Conservation (phyloP, 2,113 vertebrate genomes). For the Leuciscus idus region DNA sequence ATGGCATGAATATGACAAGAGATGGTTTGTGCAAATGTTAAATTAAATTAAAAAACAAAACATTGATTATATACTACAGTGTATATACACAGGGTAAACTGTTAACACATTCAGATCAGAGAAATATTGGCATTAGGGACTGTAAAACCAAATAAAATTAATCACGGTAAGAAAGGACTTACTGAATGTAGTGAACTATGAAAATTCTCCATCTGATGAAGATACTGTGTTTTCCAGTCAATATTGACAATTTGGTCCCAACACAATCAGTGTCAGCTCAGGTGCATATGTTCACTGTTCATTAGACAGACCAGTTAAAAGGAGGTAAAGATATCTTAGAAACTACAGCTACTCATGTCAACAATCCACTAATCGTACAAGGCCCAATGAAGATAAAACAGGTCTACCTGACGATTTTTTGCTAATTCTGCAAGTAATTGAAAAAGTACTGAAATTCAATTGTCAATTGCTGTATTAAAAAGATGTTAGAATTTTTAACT, state of each 20-base stretch:
- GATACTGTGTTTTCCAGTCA: slow-evolving; percentile 37
- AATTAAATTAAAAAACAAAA: slow-evolving; percentile 38
- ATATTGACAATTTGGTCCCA: slow-evolving; percentile 49
- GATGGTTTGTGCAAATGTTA: slow-evolving; percentile 34
- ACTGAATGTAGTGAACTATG: slow-evolving; percentile 25
- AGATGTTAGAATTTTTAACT: not conserved
- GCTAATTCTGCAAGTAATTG: not conserved
- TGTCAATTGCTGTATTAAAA: not conserved
- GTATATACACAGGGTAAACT: slow-evolving; percentile 43
- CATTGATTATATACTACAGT: slow-evolving; percentile 44
- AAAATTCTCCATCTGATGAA: slow-evolving; percentile 19
- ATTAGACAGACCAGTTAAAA: slow-evolving; percentile 20
- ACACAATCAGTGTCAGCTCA: slow-evolving; percentile 19
- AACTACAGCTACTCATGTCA: slow-evolving; percentile 7
- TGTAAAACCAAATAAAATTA: not conserved
- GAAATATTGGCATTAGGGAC: slow-evolving; percentile 18
- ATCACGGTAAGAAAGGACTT: not conserved
- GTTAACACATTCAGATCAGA: slow-evolving; percentile 26
- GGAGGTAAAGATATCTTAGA: not conserved
- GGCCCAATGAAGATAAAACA: slow-evolving; percentile 17
- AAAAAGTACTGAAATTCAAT: slow-evolving; percentile 25
- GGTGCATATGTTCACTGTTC: slow-evolving; percentile 15
- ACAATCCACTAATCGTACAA: slow-evolving; percentile 18
- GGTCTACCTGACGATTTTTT: not conserved
- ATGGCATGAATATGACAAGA: slow-evolving; percentile 38